Evolutionary conservation across 2,797 vertebrate genomes (phyloP), one percentile per base, ranked within the genome.

Genomic region (Arnoldichthys spilopterus): DNA sequence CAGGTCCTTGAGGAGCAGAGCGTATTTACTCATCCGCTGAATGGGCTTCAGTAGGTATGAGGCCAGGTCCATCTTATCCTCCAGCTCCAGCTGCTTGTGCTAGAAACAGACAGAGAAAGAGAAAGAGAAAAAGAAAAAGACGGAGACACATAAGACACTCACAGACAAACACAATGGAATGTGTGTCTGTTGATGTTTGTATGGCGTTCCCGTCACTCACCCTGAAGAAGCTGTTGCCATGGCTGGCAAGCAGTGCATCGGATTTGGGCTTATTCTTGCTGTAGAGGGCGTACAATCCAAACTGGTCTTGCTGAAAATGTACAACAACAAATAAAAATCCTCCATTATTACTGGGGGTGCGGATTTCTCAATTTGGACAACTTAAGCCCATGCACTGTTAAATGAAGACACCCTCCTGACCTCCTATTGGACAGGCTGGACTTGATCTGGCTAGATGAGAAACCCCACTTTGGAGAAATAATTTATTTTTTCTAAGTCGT

Each of bases 231-330:
- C 90, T 78, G 58, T 96, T 95, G 4, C 97, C 96, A 0, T 95
- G 96, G 82, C 94, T 95, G 75, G 94, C 93, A 86, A 99, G 92
- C 84, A 99, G 91, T 0, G 92, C 85, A 24, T 98, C 97, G 0
- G 97, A 98, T 84, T 95, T 94, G 0, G 97, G 97, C 82, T 99
- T 99, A 89, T 98, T 99, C 90, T 98, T 99, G 88, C 97, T 99
- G 80, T 99, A 99, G 22, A 98, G 88, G 0, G 98, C 96, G 0
- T 99, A 99, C 84, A 98, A 93, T 76, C 94, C 88, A 85, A 99
- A 99, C 91, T 98, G 97, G 87, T 98, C 96, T 86, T 95, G 94
- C 97, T 99, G 91, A 45, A 88, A 58, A 76, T 80, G 34, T 13
- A 78, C 8, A 73, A 32, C 16, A 11, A 32, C n/a, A 45, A 51